A percentile compares a stretch with the other conserved stretches of the same genome.
Evolutionary conservation across 2,113 vertebrate genomes (phyloP).

Genomic region (Deroptyus accipitrinus): DNA sequence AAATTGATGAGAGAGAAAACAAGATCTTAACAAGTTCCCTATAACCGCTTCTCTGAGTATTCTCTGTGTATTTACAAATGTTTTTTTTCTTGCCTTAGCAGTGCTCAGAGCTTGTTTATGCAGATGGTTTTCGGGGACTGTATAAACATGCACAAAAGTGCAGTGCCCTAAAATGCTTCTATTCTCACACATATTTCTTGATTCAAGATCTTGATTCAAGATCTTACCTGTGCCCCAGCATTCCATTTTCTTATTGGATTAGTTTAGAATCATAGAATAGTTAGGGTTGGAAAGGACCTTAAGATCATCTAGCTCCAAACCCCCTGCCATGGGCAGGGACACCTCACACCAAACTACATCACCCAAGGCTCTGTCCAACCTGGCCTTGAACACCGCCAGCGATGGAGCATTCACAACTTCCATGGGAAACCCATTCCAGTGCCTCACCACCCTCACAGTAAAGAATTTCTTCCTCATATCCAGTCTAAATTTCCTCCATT

Average conservation of each 20-base stretch:
- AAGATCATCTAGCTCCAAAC: too few species aligned
- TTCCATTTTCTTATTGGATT: neutral
- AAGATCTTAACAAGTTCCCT: neutral
- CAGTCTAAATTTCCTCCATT: too few species aligned
- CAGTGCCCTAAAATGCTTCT: neutral
- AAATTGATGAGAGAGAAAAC: neutral
- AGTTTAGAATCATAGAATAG: too few species aligned
- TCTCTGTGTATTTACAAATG: neutral
- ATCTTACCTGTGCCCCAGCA: neutral
- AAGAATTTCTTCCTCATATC: too few species aligned
- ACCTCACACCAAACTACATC: too few species aligned
- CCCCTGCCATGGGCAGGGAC: too few species aligned
- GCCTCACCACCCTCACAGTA: too few species aligned
- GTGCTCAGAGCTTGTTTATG: neutral
- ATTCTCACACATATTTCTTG: accelerated
- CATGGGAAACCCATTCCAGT: too few species aligned
- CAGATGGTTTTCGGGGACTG: neutral
- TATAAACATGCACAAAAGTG: neutral
- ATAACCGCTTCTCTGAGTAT: neutral
- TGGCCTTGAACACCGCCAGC: too few species aligned
- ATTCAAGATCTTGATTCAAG: neutral
- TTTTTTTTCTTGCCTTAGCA: neutral
- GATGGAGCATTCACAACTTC: too few species aligned
- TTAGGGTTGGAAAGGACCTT: too few species aligned
- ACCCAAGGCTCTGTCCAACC: too few species aligned